These are phyloP conservation scores for Drosophila nigricruria DNA, from an alignment of 2,888 invertebrate genomes.

Conservation along the genomic window DNA sequence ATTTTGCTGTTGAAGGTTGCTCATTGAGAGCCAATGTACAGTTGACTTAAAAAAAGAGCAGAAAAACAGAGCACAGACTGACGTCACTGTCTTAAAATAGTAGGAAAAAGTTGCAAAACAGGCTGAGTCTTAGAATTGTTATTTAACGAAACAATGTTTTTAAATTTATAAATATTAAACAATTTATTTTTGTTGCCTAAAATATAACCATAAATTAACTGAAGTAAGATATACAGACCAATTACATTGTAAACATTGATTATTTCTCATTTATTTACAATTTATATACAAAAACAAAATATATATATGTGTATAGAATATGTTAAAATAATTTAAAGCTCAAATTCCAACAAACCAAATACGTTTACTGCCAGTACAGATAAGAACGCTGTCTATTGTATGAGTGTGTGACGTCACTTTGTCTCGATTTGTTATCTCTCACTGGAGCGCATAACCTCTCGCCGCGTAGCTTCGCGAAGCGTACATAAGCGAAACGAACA, in stretches of 20 bases:
- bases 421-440: neutral
- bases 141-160: neutral
- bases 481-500: slow-evolving; percentile 51
- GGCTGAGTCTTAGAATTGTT: neutral
- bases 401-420: slow-evolving; percentile 37
- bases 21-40: neutral
- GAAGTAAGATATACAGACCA: no score
- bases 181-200: no score
- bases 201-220: neutral
- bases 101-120: neutral
- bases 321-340: neutral
- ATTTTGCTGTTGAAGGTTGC: slow-evolving; percentile 4
- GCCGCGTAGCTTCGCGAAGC: slow-evolving; percentile 12
- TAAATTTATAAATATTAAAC: neutral
- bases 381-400: neutral
- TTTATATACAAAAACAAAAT: neutral
- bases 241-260: neutral
- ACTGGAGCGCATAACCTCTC: slow-evolving; percentile 19
- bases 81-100: slow-evolving; percentile 27
- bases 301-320: neutral
- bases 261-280: no score
- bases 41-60: neutral
- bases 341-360: neutral
- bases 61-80: neutral
- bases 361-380: neutral